A percentile compares a stretch with the other conserved stretches of the same genome.
phyloP scores from a whole-genome alignment of 64 coral and sea anemone species.

The Montipora foliosa region DNA sequence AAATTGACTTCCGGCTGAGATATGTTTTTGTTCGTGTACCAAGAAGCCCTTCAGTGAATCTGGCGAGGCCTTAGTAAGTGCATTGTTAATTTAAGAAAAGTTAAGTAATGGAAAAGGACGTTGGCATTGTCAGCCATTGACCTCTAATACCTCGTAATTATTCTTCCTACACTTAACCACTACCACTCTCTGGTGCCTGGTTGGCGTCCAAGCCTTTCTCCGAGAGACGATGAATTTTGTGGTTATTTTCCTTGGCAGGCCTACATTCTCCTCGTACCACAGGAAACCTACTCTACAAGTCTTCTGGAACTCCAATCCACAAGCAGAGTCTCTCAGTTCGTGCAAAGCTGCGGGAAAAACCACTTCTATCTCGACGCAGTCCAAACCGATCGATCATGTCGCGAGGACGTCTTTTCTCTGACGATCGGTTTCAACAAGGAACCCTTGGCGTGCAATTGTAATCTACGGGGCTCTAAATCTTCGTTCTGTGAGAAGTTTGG shows the following conservation, averaged over 20 bases:
- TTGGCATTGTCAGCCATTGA: no score
- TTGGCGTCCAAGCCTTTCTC: no score
- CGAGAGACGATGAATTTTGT: neutral
- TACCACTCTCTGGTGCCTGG: no score
- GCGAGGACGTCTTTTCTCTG: conserved; percentile 69
- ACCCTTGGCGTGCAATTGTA: conserved; percentile 75
- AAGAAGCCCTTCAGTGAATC: no score
- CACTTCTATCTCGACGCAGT: conserved; percentile 61
- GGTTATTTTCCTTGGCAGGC: neutral
- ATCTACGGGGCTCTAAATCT: conserved; percentile 64
- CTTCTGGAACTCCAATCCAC: conserved; percentile 58
- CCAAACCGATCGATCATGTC: conserved; percentile 43
- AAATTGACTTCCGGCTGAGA: no score
- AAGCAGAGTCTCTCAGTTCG: conserved; percentile 70
- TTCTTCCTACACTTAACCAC: no score
- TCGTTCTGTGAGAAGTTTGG: conserved; percentile 74
- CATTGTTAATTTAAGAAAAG: no score
- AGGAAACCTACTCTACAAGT: conserved; percentile 46
- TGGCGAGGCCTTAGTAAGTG: no score
- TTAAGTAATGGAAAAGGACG: no score
- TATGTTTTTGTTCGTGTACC: no score
- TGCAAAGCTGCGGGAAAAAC: conserved; percentile 76
- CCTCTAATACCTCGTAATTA: no score
- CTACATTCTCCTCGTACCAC: conserved; percentile 74
- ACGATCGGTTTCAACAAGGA: conserved; percentile 67